Evolutionary conservation across 2,113 vertebrate genomes (phyloP).

Genomic region (Machaerirhynchus nigripectus): DNA sequence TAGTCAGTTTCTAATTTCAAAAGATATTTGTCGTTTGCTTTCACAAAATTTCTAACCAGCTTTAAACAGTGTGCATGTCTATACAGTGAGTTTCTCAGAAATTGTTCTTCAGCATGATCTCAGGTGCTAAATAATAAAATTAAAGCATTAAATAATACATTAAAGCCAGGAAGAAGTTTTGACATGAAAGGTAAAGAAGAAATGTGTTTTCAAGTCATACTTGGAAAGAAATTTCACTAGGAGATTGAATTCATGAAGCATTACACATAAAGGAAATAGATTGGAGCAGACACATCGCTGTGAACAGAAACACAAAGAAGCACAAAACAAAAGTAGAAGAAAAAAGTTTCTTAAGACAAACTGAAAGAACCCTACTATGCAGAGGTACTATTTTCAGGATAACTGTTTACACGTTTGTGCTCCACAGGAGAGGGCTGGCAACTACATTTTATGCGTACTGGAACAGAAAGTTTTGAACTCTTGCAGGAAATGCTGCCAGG

Average conservation of each 20-base stretch:
- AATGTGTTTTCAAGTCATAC: background rate
- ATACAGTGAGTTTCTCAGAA: background rate
- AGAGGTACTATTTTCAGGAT: background rate
- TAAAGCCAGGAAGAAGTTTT: background rate
- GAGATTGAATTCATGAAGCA: background rate
- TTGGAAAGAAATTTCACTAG: background rate
- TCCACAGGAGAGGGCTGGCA: background rate
- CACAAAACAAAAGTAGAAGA: background rate
- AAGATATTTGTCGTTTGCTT: background rate
- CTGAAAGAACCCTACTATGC: background rate
- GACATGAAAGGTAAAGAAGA: background rate
- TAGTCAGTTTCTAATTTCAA: background rate
- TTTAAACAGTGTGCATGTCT: background rate
- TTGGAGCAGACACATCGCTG: background rate
- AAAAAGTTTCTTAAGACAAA: background rate
- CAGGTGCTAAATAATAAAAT: background rate
- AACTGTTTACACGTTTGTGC: background rate
- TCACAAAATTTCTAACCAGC: background rate
- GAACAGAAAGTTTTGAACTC: background rate
- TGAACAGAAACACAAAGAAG: background rate
- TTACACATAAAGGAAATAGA: background rate
- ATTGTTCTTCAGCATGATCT: background rate
- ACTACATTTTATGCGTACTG: background rate
- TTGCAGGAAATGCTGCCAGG: background rate
- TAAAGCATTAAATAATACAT: background rate